phyloP scores from a whole-genome alignment of 2,113 vertebrate genomes.

The Oenanthe melanoleuca region DNA sequence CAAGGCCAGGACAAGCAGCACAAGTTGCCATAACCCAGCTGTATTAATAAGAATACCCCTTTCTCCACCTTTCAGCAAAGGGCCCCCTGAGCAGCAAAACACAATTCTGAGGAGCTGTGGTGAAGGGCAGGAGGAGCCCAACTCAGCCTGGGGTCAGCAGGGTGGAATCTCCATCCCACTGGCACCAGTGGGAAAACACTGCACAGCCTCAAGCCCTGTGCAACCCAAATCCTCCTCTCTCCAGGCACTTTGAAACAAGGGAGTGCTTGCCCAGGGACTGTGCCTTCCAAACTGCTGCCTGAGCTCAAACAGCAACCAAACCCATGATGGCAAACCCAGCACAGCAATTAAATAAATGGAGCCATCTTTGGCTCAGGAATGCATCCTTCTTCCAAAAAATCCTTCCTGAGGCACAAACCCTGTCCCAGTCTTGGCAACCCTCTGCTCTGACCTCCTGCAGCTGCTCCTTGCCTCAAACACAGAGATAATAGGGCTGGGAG shows the following conservation, averaged over 20 bases:
- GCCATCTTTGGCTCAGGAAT: not conserved
- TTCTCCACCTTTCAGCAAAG: not conserved
- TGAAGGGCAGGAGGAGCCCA: rapidly evolving
- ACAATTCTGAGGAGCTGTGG: rapidly evolving
- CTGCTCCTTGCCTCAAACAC: not conserved
- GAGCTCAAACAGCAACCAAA: not conserved
- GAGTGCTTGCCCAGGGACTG: not conserved
- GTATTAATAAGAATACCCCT: rapidly evolving
- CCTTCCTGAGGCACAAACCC: not conserved
- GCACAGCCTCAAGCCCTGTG: not conserved
- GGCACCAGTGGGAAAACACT: not conserved
- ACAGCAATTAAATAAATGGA: not conserved
- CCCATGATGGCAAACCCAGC: not conserved
- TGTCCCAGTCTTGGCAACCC: not conserved
- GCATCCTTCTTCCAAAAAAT: not conserved
- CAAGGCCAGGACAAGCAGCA: not conserved
- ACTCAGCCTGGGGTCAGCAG: rapidly evolving
- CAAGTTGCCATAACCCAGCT: rapidly evolving
- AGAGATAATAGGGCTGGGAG: not conserved
- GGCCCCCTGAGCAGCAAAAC: not conserved
- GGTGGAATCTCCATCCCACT: not conserved
- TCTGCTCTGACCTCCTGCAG: not conserved
- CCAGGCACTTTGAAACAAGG: not conserved
- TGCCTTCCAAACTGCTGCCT: not conserved
- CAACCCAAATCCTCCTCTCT: not conserved